Evolutionary conservation across 2,888 invertebrate species (phyloP).

Genomic region (Tiphia femorata): DNA sequence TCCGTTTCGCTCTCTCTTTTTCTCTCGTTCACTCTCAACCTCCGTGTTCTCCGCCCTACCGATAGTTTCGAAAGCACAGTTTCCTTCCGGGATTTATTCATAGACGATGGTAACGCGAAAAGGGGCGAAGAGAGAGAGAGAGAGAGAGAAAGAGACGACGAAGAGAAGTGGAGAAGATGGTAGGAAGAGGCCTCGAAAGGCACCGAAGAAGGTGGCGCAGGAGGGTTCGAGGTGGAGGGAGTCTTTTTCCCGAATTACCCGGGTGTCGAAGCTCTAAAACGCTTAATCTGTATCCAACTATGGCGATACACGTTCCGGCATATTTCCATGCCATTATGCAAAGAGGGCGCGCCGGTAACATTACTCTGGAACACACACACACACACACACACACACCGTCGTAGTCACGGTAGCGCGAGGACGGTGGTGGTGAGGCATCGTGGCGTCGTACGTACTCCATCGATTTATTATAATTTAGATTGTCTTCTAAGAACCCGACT

Average conservation of each 20-base stretch:
- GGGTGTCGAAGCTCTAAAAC: constrained; percentile 57
- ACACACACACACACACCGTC: constrained; percentile 1
- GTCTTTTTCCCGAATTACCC: constrained; percentile 51
- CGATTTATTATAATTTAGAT: constrained; percentile 66
- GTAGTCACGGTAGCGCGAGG: background rate
- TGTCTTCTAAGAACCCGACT: constrained; percentile 55
- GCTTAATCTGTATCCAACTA: constrained; percentile 64
- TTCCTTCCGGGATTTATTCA: constrained; percentile 44
- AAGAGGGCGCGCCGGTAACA: constrained; percentile 60
- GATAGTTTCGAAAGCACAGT: too few species aligned
- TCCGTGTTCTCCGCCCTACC: background rate
- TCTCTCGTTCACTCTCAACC: background rate
- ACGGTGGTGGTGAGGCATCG: constrained; percentile 47
- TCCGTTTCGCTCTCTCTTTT: background rate
- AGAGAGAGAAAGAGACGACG: background rate
- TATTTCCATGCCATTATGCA: constrained; percentile 67
- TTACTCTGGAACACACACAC: constrained; percentile 50
- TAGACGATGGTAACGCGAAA: too few species aligned
- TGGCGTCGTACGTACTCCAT: constrained; percentile 48
- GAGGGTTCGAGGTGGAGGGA: too few species aligned
- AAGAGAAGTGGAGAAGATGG: too few species aligned
- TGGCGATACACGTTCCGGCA: constrained; percentile 64
- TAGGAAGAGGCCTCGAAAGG: background rate
- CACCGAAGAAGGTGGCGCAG: too few species aligned
- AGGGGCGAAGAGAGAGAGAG: background rate